A percentile compares a stretch with the other conserved stretches of the same genome.
These are phyloP conservation scores for Sebastes trivittatus DNA, from an alignment of 2,797 vertebrate genomes.

Conservation along the genomic window DNA sequence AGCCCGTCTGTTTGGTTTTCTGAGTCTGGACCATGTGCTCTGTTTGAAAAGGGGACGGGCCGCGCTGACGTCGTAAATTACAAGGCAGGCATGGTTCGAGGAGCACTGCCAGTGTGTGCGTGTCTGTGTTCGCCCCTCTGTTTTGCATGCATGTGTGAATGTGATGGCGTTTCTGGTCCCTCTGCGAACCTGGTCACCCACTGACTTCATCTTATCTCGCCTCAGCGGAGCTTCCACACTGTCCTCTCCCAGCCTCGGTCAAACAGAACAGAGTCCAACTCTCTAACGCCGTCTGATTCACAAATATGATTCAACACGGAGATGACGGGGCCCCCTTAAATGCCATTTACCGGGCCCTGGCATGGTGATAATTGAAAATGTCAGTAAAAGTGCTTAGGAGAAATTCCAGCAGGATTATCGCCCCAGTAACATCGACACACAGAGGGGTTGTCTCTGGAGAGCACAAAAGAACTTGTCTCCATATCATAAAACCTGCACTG, in stretches of 20 bases:
- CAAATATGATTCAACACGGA: slow-evolving; percentile 79
- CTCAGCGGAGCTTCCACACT: slow-evolving; percentile 10
- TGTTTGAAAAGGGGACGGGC: slow-evolving; percentile 64
- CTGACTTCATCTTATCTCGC: slow-evolving; percentile 40
- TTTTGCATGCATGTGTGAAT: slow-evolving; percentile 20
- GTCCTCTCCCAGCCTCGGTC: slow-evolving; percentile 15
- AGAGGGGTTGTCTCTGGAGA: slow-evolving; percentile 76
- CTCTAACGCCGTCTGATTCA: slow-evolving; percentile 61
- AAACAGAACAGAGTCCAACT: slow-evolving; percentile 59
- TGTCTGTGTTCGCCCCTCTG: slow-evolving; percentile 13
- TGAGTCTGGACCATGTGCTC: slow-evolving; percentile 65
- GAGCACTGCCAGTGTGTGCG: slow-evolving; percentile 8
- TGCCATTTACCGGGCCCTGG: slow-evolving; percentile 75
- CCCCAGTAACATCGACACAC: slow-evolving; percentile 83
- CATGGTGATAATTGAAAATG: slow-evolving; percentile 82
- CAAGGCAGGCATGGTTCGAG: slow-evolving; percentile 48
- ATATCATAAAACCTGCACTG: slow-evolving; percentile 83
- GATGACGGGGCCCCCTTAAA: slow-evolving; percentile 78
- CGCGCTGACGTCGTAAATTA: slow-evolving; percentile 73
- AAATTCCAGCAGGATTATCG: slow-evolving; percentile 83
- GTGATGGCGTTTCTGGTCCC: not conserved
- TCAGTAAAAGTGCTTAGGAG: slow-evolving; percentile 83
- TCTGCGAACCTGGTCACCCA: slow-evolving; percentile 34
- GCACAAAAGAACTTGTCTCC: slow-evolving; percentile 81
- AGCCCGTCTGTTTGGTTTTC: slow-evolving; percentile 76